These are phyloP conservation scores for Propithecus coquereli DNA, from an alignment of 2,113 vertebrate species.

Conservation along the genomic window DNA sequence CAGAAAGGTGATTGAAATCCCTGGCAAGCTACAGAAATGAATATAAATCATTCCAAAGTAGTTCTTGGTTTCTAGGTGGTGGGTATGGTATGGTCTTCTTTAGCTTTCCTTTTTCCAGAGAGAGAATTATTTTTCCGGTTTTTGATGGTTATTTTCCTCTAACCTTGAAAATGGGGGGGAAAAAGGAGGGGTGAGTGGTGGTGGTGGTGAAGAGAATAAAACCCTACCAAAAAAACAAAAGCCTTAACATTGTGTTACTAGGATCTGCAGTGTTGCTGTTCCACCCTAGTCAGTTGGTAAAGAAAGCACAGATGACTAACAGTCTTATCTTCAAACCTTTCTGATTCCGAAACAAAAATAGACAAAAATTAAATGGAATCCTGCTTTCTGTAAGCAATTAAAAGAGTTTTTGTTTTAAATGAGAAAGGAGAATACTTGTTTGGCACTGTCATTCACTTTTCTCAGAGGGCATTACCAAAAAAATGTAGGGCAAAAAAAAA, in stretches of 20 bases:
- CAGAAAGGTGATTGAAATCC: conserved; percentile 60
- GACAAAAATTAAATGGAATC: conserved; percentile 57
- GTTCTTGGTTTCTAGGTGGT: conserved; percentile 41
- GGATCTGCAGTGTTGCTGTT: conserved; percentile 22
- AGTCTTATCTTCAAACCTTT: conserved; percentile 46
- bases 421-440: conserved; percentile 18
- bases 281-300: conserved; percentile 21
- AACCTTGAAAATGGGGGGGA: conserved; percentile 24
- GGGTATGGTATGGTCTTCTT: neutral
- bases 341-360: neutral
- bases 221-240: neutral
- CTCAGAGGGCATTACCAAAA: conserved; percentile 23
- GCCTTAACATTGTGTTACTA: neutral
- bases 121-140: conserved; percentile 40
- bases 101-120: conserved; percentile 22
- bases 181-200: too few species aligned
- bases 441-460: conserved; percentile 43
- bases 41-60: conserved; percentile 45
- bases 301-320: conserved; percentile 47
- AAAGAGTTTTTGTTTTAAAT: conserved; percentile 48
- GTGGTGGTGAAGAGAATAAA: neutral
- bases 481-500: neutral
- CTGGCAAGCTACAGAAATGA: conserved; percentile 47
- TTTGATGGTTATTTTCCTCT: conserved; percentile 11
- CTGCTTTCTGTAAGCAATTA: conserved; percentile 43